Evolutionary conservation across 1,140 invertebrate genomes (phyloP), one percentile per base, ranked within the genome.

Genomic region (Oppia nitens): DNA sequence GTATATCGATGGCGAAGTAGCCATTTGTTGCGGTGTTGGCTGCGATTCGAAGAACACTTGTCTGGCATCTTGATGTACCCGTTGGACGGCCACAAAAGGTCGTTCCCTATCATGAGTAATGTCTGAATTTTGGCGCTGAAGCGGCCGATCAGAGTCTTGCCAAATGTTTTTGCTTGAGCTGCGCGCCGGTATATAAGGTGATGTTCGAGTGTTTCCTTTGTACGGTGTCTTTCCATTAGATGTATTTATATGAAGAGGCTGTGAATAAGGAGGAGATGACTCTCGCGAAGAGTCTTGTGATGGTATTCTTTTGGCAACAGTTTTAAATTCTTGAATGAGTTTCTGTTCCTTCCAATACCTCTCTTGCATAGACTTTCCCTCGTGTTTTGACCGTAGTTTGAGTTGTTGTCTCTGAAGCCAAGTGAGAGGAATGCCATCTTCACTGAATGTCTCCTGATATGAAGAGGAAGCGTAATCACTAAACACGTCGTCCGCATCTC

Each of bases 61-160:
- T 47, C 60, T 57, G 21, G 60, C 65, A 28, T 74, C 72, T 58
- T 81, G 79, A 65, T 81, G 79, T n/a, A 78, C 78, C 51, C 77
- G 71, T 66, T 81, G 81, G 14, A 80, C 74, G 2, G 76, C 74
- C 52, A 81, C 75, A 66, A 82, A 81, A 6, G 80, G 78, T 58
- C 80, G 68, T 64, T 82, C 80, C 40, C 73, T 69, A 57, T 76
- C 74, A 61, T 71, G 71, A n/a, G 71, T 68, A 9, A 69, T 68
- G 60, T 77, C 74, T 14, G 73, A 75, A 53, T 71, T 66, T 61
- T 77, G 74, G 48, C 69, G 62, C 14, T 63, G 60, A 45, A 70
- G 59, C 1, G 65, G 60, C 28, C 64, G 48, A 25, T 27, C 17
- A 40, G 32, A 17, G 17, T 6, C 17, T 40, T 40, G 32, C 32